Evolutionary conservation across 2,888 invertebrate genomes (phyloP).

Genomic region (Amblyteles armatorius): DNA sequence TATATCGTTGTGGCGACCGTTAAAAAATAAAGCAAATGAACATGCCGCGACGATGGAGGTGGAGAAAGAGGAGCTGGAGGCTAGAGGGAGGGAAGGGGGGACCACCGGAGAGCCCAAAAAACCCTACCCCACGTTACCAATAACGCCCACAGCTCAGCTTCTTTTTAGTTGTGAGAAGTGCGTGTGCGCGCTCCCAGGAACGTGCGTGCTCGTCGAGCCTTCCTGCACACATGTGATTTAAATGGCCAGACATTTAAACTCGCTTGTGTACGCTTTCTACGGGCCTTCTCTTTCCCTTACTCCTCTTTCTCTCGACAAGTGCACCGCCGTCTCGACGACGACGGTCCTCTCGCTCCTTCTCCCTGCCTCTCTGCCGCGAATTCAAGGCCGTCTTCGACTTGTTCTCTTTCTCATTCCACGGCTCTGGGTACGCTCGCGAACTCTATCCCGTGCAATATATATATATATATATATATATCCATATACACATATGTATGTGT

Average conservation of each 20-base stretch:
- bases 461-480: background rate
- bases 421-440: constrained; percentile 12
- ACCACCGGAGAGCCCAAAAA: constrained; percentile 66
- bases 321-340: constrained; percentile 56
- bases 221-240: constrained; percentile 68
- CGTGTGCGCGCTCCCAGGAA: constrained; percentile 52
- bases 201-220: constrained; percentile 39
- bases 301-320: constrained; percentile 55
- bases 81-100: constrained; percentile 31
- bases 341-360: constrained; percentile 12
- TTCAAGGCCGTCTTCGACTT: constrained; percentile 42
- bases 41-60: constrained; percentile 54
- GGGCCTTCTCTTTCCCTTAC: constrained; percentile 1
- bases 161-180: constrained; percentile 32
- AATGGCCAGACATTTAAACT: constrained; percentile 70
- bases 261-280: constrained; percentile 42
- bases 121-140: constrained; percentile 65
- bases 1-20: constrained; percentile 74
- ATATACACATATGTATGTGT: background rate
- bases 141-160: constrained; percentile 62
- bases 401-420: constrained; percentile 45
- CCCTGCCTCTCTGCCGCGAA: constrained; percentile 7
- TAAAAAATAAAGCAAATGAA: constrained; percentile 78
- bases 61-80: constrained; percentile 31
- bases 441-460: constrained; percentile 32